phyloP scores from a whole-genome alignment of 2,797 vertebrate genomes.

The Lutjanus campechanus region DNA sequence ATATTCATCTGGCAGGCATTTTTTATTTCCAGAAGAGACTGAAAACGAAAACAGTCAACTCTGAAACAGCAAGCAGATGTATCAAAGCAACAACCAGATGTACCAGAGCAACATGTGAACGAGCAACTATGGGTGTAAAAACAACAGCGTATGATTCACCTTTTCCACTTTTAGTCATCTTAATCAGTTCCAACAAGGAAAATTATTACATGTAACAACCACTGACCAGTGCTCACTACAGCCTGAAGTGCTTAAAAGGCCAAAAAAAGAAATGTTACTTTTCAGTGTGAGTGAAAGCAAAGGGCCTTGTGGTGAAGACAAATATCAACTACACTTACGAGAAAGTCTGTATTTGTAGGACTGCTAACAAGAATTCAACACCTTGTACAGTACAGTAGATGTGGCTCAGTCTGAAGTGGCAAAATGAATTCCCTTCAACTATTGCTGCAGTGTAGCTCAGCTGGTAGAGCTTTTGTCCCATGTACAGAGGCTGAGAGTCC shows the following conservation, averaged over 20 bases:
- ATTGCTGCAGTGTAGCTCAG: not conserved
- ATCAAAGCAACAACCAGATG: not conserved
- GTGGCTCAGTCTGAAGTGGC: not conserved
- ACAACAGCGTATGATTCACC: not conserved
- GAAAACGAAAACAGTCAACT: not conserved
- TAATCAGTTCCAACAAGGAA: not conserved
- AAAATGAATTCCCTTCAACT: not conserved
- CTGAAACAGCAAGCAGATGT: conserved; percentile 9
- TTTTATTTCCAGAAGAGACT: not conserved
- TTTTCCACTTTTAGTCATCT: conserved; percentile 7
- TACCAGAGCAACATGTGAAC: no score
- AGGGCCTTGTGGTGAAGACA: not conserved
- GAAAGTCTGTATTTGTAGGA: no score
- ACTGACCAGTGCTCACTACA: not conserved
- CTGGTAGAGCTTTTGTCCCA: no score
- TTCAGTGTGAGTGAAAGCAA: not conserved
- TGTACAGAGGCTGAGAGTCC: no score
- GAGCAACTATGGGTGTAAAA: no score
- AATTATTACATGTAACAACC: not conserved
- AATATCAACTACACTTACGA: conserved; percentile 1
- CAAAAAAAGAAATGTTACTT: not conserved
- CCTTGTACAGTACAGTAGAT: no score
- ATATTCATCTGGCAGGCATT: not conserved
- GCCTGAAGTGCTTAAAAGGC: not conserved
- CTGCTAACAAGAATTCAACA: no score